Base-by-base conservation (phyloP, 1,140 invertebrate genomes). In the Bombus polaris region DNA sequence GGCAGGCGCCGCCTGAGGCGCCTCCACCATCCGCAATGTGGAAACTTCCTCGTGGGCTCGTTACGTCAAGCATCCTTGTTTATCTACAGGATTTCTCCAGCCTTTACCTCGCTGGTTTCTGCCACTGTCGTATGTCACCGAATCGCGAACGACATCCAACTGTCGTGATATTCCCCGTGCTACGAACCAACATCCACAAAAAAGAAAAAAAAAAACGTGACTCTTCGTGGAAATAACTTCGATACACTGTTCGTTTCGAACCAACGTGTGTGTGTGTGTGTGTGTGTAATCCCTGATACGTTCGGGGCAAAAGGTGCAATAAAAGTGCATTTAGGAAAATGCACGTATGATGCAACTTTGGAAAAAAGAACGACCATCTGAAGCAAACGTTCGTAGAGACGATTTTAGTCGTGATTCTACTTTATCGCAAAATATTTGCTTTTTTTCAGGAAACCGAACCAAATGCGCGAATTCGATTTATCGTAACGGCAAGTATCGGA, bases 1-100 rank as follows among this genome's bases (percentile, higher is more conserved):
- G 88, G 37, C 47, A 73, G 83, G 87, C 78, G 86, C 82, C 76
- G 82, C 88, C 75, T 80, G 83, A 87, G 88, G 89, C 89, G 88
- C 88, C 88, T 86, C 89, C 57, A 83, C 78, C 65, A 88, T 83
- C 80, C 83, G 76, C 81, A 72, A 85, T 59, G 83, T 88, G 75
- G 74, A 90, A 90, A 89, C 88, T 86, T 75, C 77, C 86, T 81
- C 72, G 79, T 65, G 22, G 59, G 39, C 85, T 83, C 78, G 74
- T 72, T 81, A 78, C 85, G 35, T 35, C 70, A 18, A 39, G 62
- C 57, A 32, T 78, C 47, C 59, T 81, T 82, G 78, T 84, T 89
- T 71, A 82, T 87, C 79, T 81, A 72, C 68, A 39, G 42, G 42
- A 79, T 74, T 65, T 74, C 65, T 53, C 57, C 18, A 4, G 2